These are phyloP conservation scores for Zaprionus vittiger DNA, from an alignment of 1,140 invertebrate genomes.

Conservation along the genomic window DNA sequence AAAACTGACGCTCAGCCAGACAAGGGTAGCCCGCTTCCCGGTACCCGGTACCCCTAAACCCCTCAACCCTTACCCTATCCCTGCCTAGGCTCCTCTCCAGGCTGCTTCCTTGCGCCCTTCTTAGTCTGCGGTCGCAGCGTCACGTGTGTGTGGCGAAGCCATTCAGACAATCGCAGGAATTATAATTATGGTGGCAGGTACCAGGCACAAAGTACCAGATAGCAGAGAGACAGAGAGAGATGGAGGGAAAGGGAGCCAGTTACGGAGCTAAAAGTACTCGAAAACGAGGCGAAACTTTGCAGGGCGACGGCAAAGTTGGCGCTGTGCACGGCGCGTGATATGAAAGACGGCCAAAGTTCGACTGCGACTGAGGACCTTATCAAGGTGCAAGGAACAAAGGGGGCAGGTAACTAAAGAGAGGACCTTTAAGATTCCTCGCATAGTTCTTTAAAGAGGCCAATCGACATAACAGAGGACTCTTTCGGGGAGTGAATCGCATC, in stretches of 20 bases:
- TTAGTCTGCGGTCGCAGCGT: constrained; percentile 55
- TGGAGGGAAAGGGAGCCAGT: background rate
- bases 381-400: background rate
- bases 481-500: constrained; percentile 18
- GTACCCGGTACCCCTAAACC: background rate
- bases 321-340: constrained; percentile 61
- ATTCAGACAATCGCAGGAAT: constrained; percentile 71
- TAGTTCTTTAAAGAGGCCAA: constrained; percentile 44
- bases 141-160: constrained; percentile 66
- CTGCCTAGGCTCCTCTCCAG: background rate
- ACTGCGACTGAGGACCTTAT: constrained; percentile 17
- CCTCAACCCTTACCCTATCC: background rate
- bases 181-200: constrained; percentile 58
- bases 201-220: constrained; percentile 5
- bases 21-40: background rate
- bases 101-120: background rate
- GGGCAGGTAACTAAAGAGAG: background rate
- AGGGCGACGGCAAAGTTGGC: constrained; percentile 62
- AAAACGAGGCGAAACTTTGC: constrained; percentile 57
- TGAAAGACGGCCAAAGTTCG: constrained; percentile 77
- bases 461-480: constrained; percentile 15
- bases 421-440: constrained; percentile 41
- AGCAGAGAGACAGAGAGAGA: background rate
- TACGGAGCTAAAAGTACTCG: constrained; percentile 12
- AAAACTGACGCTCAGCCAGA: constrained; percentile 17